Conservation (phyloP, 2,888 invertebrate genomes). For the Dysmachus trigonus region DNA sequence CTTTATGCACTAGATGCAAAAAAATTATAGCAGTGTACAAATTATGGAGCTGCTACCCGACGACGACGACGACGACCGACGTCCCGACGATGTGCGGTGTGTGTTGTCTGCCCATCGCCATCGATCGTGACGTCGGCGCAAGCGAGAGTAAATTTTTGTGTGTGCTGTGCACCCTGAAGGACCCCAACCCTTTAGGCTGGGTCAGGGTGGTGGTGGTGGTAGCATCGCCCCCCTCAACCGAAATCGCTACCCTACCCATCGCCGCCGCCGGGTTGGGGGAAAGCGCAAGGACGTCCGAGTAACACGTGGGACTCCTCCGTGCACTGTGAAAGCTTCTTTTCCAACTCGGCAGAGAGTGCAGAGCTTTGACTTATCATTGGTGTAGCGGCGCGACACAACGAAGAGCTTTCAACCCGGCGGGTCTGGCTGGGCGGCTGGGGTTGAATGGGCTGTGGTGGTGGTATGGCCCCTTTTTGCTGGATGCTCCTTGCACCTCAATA, state of each 20-base stretch:
- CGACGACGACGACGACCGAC: too few relatives aligned
- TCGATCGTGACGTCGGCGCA: conserved; percentile 47
- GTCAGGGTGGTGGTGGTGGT: not conserved
- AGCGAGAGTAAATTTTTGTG: conserved; percentile 52
- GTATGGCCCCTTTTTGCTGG: not conserved
- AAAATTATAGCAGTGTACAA: not conserved
- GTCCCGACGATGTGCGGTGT: not conserved
- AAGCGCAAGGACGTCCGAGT: conserved; percentile 37
- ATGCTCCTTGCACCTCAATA: conserved; percentile 44
- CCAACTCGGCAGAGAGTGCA: not conserved
- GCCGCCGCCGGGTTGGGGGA: not conserved
- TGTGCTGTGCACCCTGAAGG: not conserved
- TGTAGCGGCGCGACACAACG: not conserved
- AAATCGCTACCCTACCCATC: too few relatives aligned
- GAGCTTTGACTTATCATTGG: not conserved
- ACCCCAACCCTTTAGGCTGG: not conserved
- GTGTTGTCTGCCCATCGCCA: conserved; percentile 19
- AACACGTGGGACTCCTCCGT: conserved; percentile 10
- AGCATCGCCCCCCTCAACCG: not conserved
- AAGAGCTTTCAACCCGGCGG: not conserved
- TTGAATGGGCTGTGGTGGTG: not conserved
- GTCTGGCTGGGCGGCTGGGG: not conserved
- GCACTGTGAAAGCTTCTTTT: conserved; percentile 1
- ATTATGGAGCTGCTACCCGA: not conserved
- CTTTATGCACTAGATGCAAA: not conserved